A percentile compares a stretch with the other conserved stretches of the same genome.
These are phyloP conservation scores for Leptocoma aspasia DNA, from an alignment of 2,113 vertebrate species.

Conservation along the genomic window DNA sequence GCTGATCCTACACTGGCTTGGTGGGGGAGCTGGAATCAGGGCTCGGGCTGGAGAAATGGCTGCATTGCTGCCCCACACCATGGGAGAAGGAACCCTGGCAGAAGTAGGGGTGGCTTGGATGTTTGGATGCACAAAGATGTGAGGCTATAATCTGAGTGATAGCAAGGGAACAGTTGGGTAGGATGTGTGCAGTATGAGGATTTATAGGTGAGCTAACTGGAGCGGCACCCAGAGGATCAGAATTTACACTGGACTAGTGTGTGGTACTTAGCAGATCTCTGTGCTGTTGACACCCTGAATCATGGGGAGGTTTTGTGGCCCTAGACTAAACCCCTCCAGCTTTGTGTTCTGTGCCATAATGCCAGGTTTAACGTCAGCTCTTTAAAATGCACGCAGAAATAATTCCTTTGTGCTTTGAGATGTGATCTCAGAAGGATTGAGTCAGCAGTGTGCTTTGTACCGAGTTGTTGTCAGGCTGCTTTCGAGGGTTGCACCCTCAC, in stretches of 20 bases:
- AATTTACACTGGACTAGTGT: background rate
- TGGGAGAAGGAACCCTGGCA: background rate
- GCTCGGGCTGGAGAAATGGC: background rate
- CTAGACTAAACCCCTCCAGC: background rate
- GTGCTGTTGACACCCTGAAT: background rate
- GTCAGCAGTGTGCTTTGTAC: background rate
- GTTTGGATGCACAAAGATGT: rapidly evolving
- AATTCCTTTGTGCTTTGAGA: background rate
- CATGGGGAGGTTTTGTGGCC: background rate
- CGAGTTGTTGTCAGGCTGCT: background rate
- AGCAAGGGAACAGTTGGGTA: background rate
- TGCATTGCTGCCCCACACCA: background rate
- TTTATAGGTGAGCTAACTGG: background rate
- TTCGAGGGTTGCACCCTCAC: background rate
- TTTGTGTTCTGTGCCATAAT: background rate
- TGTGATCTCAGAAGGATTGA: background rate
- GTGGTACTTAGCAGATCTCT: too few relatives aligned
- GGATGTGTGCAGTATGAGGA: background rate
- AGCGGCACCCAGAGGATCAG: background rate
- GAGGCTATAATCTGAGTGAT: background rate
- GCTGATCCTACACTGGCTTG: background rate
- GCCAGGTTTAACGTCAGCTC: background rate
- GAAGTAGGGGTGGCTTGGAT: background rate
- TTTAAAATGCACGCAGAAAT: background rate
- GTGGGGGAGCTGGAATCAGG: background rate